These are phyloP conservation scores for Asteroscopus sphinx DNA, from an alignment of 2,888 invertebrate genomes.

Conservation along the genomic window DNA sequence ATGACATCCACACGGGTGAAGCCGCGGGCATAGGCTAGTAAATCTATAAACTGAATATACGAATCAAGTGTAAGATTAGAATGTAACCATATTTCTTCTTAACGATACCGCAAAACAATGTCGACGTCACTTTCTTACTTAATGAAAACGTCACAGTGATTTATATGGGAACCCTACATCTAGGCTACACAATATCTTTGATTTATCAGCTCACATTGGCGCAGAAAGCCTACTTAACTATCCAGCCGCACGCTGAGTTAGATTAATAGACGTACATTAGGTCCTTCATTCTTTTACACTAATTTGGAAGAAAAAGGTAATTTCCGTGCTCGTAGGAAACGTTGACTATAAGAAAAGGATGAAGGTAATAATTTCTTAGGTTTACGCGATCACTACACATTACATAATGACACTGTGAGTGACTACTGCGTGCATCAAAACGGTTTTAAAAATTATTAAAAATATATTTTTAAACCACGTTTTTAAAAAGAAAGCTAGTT, in stretches of 20 bases:
- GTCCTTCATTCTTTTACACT: constrained; percentile 29
- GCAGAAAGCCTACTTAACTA: constrained; percentile 26
- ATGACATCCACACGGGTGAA: too few species aligned
- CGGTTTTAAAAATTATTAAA: too few species aligned
- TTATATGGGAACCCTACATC: constrained; percentile 27
- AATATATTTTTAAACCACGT: too few species aligned
- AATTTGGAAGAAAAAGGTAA: constrained; percentile 22
- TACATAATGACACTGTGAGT: too few species aligned
- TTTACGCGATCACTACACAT: too few species aligned
- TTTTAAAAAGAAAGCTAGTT: too few species aligned
- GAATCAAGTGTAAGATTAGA: neutral
- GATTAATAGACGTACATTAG: constrained; percentile 36
- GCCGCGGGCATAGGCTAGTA: too few species aligned
- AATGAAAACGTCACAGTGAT: constrained; percentile 41
- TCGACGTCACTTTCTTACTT: constrained; percentile 22
- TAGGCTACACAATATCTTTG: constrained; percentile 42
- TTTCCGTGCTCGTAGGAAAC: constrained; percentile 19
- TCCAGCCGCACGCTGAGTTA: constrained; percentile 25
- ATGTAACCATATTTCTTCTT: constrained; percentile 12
- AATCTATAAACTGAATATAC: neutral
- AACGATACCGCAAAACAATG: constrained; percentile 26
- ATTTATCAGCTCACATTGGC: constrained; percentile 35
- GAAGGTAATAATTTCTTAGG: too few species aligned
- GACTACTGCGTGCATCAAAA: too few species aligned
- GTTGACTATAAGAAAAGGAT: neutral